Conservation (phyloP, 2,113 vertebrate species). For the Sinocyclocheilus anophthalmus region DNA sequence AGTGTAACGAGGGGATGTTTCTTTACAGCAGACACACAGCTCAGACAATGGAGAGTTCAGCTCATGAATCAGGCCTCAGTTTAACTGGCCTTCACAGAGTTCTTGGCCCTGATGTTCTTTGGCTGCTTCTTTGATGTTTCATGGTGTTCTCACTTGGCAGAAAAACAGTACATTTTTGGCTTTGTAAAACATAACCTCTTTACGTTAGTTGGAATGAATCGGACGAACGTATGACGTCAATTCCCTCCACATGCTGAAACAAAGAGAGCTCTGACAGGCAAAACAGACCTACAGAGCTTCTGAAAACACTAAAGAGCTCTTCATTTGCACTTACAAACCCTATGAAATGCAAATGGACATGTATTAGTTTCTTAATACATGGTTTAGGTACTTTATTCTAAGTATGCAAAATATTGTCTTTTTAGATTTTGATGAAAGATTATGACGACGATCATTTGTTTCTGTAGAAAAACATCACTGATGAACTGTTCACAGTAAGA, state of each 20-base stretch:
- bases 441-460: no score
- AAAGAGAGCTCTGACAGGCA: neutral
- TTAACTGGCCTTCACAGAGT: neutral
- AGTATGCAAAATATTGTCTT: neutral
- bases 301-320: neutral
- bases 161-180: neutral
- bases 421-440: no score
- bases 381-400: neutral
- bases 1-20: slow-evolving; percentile 73
- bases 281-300: neutral
- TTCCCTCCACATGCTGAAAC: neutral
- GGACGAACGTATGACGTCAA: neutral
- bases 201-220: slow-evolving; percentile 6
- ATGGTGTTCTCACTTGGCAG: slow-evolving; percentile 13
- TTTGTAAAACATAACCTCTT: slow-evolving; percentile 64
- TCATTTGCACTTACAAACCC: neutral
- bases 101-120: neutral
- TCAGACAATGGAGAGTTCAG: slow-evolving; percentile 43
- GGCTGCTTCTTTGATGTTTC: slow-evolving; percentile 13
- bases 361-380: neutral
- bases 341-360: neutral
- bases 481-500: neutral
- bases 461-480: neutral
- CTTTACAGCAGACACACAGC: slow-evolving; percentile 56
- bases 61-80: neutral